Conservation (phyloP, 53 echinoderm and acorn worm genomes). For the Paracentrotus lividus region DNA sequence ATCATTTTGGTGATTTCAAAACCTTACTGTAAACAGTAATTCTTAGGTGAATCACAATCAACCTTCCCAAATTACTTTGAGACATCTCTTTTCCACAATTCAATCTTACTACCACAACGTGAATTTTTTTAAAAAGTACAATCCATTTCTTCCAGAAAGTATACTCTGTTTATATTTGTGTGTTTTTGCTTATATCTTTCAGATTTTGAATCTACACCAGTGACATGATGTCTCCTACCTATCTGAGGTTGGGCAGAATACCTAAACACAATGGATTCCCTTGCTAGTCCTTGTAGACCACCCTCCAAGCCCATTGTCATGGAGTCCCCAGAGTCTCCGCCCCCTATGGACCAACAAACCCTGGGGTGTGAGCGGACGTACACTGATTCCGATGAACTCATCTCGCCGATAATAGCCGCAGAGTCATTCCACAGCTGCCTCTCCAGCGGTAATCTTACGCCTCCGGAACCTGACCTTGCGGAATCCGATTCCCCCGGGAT, state of each 20-base stretch:
- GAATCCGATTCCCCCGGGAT: neutral
- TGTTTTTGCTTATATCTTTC: constrained; percentile 50
- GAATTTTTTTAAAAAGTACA: too few species aligned
- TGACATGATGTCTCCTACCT: neutral
- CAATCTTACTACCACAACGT: too few species aligned
- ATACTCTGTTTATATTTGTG: neutral
- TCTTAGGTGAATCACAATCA: too few species aligned
- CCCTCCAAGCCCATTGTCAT: constrained; percentile 31
- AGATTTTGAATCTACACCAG: neutral
- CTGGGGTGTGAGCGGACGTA: constrained; percentile 66
- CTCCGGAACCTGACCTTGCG: constrained; percentile 7
- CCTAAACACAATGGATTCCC: constrained; percentile 42
- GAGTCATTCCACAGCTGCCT: constrained; percentile 31
- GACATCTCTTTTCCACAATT: too few species aligned
- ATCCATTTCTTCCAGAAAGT: neutral
- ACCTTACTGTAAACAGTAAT: too few species aligned
- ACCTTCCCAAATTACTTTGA: too few species aligned
- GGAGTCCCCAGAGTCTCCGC: constrained; percentile 68
- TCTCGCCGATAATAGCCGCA: constrained; percentile 16
- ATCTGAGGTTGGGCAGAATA: neutral
- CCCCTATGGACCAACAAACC: constrained; percentile 59
- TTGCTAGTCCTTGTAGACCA: constrained; percentile 52
- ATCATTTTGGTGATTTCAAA: too few species aligned
- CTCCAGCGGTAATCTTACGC: constrained; percentile 9
- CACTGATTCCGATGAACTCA: constrained; percentile 61